These are phyloP conservation scores for Cyaniris semiargus DNA, from an alignment of 2,888 invertebrate species.

Conservation along the genomic window DNA sequence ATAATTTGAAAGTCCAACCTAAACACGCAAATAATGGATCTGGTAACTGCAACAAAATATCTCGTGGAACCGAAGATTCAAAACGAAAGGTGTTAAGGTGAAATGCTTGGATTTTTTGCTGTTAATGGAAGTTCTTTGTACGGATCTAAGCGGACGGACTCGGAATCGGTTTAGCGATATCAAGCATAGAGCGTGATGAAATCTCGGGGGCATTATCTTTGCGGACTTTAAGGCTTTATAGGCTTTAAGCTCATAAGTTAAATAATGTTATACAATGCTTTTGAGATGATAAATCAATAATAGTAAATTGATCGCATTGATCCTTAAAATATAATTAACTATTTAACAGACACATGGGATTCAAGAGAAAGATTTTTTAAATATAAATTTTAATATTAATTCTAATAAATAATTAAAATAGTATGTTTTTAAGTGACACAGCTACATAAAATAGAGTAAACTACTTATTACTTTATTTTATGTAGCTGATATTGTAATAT, in stretches of 20 bases:
- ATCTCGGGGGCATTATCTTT: slow-evolving; percentile 60
- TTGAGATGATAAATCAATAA: background rate
- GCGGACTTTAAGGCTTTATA: slow-evolving; percentile 48
- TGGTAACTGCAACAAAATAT: background rate
- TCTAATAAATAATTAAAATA: too few species aligned
- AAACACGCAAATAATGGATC: background rate
- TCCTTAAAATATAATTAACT: too few species aligned
- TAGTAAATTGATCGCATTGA: too few species aligned
- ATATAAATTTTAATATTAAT: too few species aligned
- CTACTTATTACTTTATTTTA: too few species aligned
- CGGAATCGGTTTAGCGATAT: slow-evolving; percentile 74
- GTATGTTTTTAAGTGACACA: too few species aligned
- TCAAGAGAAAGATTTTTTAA: too few species aligned
- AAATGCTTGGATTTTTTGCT: slow-evolving; percentile 64
- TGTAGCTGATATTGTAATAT: too few species aligned
- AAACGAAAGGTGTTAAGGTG: slow-evolving; percentile 50
- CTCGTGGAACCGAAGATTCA: slow-evolving; percentile 33
- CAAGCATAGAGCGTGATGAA: slow-evolving; percentile 66
- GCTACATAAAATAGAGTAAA: too few species aligned
- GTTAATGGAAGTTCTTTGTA: slow-evolving; percentile 80
- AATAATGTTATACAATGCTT: background rate
- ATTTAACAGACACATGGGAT: too few species aligned
- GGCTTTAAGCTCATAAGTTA: background rate
- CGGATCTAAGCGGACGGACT: slow-evolving; percentile 65
- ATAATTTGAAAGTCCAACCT: too few species aligned